Base-by-base conservation (phyloP, 1,140 invertebrate genomes). In the Caerostris extrusa region DNA sequence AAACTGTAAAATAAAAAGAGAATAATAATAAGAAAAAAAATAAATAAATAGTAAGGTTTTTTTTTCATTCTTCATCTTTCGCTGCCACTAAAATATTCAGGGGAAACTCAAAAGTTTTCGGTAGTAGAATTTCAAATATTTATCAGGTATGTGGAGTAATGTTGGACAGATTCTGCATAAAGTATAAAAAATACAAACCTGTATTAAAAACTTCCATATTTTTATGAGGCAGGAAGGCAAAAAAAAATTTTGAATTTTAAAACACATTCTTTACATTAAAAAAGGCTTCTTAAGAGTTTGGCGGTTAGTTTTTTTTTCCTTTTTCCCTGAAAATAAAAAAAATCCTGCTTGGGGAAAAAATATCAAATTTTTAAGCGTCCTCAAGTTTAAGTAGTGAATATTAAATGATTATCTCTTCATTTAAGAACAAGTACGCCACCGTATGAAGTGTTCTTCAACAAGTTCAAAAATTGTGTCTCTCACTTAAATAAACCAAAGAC, bases 131-230 rank as follows among this genome's bases (percentile, higher is more conserved):
- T 77, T 77, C 69, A 77, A 77, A 77, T 77, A 77, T 77, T 77
- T 77, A 77, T 77, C 69, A 77, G 69, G 69, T 77, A 58, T 57
- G 57, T 58, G 57, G 82, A 56, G 82, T 17, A 85, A 58, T 85
- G n/a, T 56, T 19, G 8, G 82, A 58, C 56, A 85, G 57, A 58
- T 85, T 85, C 82, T 85, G 82, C 82, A 85, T 85, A 85, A 85
- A 85, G 57, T 19, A 85, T 85, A n/a, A n/a, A 58, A 85, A 85
- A 85, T 85, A 85, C 55, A 58, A 85, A 85, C 14, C 82, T 85
- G 50, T n/a, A n/a, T 8, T 85, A 85, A 85, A 85, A 85, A 55
- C 57, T 85, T 85, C 57, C 82, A 85, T 85, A 85, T 85, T 85
- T 85, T 85, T n/a, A n/a, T n/a, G n/a, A n/a, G n/a, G n/a, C n/a